phyloP scores from a whole-genome alignment of 2,888 invertebrate genomes.

The Tetragnatha montana region DNA sequence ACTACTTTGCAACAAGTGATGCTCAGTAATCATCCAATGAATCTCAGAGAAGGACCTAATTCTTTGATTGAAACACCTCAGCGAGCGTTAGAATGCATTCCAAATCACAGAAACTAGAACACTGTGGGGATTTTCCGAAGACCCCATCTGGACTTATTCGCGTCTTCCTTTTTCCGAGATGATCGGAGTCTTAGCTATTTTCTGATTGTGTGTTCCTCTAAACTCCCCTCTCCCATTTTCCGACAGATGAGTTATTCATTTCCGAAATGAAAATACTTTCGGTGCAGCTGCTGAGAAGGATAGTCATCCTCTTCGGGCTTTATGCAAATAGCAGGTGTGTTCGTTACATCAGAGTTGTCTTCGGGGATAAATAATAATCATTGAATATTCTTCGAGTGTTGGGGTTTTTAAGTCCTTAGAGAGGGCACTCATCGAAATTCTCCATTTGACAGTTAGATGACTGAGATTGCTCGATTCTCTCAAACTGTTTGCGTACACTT shows the following conservation, averaged over 20 bases:
- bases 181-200: conserved; percentile 35
- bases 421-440: neutral
- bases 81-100: neutral
- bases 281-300: neutral
- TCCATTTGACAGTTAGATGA: neutral
- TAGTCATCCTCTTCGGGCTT: neutral
- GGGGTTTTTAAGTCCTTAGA: neutral
- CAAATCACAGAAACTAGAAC: conserved; percentile 19
- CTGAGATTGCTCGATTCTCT: neutral
- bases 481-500: neutral
- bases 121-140: neutral
- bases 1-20: neutral
- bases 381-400: neutral
- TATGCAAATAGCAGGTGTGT: neutral
- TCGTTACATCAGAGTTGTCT: neutral
- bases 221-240: neutral
- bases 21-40: conserved; percentile 1
- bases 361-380: conserved; percentile 13
- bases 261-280: conserved; percentile 11
- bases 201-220: conserved; percentile 12
- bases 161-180: conserved; percentile 35
- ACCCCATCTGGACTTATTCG: conserved; percentile 8
- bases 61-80: conserved; percentile 17
- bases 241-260: neutral
- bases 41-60: neutral